Evolutionary conservation across 2,113 vertebrate species (phyloP).

Genomic region (Neolamprologus modestus): DNA sequence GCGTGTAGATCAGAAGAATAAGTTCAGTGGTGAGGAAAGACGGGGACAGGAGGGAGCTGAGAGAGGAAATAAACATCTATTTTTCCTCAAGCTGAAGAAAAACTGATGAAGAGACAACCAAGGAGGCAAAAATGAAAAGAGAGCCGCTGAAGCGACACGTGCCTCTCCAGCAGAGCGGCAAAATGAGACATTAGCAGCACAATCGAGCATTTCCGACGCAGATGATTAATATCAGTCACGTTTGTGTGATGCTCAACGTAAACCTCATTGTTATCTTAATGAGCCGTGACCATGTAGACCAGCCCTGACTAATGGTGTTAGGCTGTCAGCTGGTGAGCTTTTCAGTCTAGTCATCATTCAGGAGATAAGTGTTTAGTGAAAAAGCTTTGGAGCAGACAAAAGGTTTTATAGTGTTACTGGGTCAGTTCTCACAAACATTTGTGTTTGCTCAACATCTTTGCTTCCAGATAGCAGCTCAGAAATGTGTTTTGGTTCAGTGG

Average conservation of each 20-base stretch:
- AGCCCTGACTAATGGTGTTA: conserved; percentile 48
- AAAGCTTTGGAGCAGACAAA: background rate
- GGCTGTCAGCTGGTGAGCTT: background rate
- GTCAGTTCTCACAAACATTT: background rate
- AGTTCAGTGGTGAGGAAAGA: conserved; percentile 17
- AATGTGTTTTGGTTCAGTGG: background rate
- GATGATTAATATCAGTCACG: conserved; percentile 52
- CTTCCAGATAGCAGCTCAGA: background rate
- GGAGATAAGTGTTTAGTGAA: background rate
- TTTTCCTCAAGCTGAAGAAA: background rate
- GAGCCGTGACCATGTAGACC: conserved; percentile 41
- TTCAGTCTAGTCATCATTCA: background rate
- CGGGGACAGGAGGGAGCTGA: background rate
- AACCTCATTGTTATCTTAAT: conserved; percentile 51
- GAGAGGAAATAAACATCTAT: background rate
- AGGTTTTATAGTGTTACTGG: background rate
- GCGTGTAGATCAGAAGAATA: background rate
- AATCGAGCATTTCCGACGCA: background rate
- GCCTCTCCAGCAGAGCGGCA: background rate
- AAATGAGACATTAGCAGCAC: conserved; percentile 35
- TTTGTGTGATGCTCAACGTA: conserved; percentile 21
- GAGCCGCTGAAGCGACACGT: background rate
- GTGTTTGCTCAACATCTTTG: background rate
- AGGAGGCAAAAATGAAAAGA: background rate
- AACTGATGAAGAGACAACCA: background rate